A percentile compares a stretch with the other conserved stretches of the same genome.
Conservation (phyloP, 1,140 invertebrate genomes). For the Drosophila bocki region DNA sequence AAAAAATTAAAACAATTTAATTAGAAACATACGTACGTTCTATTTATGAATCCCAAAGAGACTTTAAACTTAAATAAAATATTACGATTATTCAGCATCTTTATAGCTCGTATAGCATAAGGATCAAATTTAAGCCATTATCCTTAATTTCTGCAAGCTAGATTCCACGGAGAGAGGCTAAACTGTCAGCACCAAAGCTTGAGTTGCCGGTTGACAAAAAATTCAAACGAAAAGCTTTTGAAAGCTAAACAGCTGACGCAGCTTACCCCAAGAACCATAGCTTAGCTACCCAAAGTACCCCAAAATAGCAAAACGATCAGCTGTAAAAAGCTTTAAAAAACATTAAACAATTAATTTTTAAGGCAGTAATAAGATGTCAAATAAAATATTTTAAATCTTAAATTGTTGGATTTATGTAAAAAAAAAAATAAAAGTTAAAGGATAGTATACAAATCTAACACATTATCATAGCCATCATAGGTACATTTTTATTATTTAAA, state of each 20-base stretch:
- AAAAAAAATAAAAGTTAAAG: too few species aligned
- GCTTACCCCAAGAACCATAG: not conserved
- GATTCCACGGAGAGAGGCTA: not conserved
- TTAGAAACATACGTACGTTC: too few species aligned
- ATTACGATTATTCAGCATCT: not conserved
- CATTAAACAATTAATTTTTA: not conserved
- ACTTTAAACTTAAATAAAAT: not conserved
- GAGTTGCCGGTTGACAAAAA: not conserved
- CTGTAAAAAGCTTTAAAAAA: not conserved
- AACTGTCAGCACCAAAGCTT: constrained; percentile 1
- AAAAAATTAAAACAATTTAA: not conserved
- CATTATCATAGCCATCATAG: too few species aligned
- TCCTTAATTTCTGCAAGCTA: not conserved
- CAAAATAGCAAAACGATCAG: not conserved
- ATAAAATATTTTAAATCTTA: not conserved
- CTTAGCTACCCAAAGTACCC: not conserved
- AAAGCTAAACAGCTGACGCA: constrained; percentile 5
- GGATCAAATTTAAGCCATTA: not conserved
- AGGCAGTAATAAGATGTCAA: not conserved
- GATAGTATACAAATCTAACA: too few species aligned
- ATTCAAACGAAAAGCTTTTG: constrained; percentile 15
- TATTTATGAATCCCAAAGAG: not conserved
- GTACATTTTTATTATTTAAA: not conserved
- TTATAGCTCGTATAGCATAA: not conserved
- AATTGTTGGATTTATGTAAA: not conserved